These are phyloP conservation scores for Tachina fera DNA, from an alignment of 2,888 invertebrate species.

Conservation along the genomic window DNA sequence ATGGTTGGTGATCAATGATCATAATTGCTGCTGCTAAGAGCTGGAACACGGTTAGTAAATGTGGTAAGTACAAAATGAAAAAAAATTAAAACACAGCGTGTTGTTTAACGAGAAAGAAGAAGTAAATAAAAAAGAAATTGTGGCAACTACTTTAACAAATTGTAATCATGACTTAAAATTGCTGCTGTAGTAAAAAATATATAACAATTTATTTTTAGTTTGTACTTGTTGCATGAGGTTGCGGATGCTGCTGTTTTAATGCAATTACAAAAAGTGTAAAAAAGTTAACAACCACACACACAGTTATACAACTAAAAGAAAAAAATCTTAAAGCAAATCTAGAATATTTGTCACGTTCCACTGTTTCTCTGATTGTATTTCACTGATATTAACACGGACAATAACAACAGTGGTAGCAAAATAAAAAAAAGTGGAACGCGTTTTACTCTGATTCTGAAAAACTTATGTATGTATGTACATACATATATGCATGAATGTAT, in stretches of 20 bases:
- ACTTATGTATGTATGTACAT: not conserved
- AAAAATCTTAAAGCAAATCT: conserved; percentile 61
- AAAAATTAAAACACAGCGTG: conserved; percentile 1
- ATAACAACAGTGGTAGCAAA: conserved; percentile 16
- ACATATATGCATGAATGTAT: conserved; percentile 7
- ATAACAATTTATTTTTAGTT: not conserved
- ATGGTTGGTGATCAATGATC: too few relatives aligned
- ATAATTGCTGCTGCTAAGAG: conserved; percentile 54
- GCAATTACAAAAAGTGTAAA: conserved; percentile 42
- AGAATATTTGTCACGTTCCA: conserved; percentile 74
- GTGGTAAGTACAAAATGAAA: not conserved
- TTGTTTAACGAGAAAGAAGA: conserved; percentile 21
- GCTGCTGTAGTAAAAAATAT: conserved; percentile 16
- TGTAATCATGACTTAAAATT: conserved; percentile 57
- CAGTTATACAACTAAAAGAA: not conserved
- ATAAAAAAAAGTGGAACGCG: conserved; percentile 57
- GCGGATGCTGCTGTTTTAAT: conserved; percentile 49
- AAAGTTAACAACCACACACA: conserved; percentile 19
- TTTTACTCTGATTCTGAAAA: conserved; percentile 60
- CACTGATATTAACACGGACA: conserved; percentile 56
- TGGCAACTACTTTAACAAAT: conserved; percentile 63
- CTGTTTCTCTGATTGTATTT: conserved; percentile 63
- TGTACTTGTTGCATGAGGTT: conserved; percentile 22
- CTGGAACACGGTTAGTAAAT: conserved; percentile 18
- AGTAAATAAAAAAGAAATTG: conserved; percentile 42